phyloP scores from a whole-genome alignment of 2,113 vertebrate species.

The Coreoperca whiteheadi region DNA sequence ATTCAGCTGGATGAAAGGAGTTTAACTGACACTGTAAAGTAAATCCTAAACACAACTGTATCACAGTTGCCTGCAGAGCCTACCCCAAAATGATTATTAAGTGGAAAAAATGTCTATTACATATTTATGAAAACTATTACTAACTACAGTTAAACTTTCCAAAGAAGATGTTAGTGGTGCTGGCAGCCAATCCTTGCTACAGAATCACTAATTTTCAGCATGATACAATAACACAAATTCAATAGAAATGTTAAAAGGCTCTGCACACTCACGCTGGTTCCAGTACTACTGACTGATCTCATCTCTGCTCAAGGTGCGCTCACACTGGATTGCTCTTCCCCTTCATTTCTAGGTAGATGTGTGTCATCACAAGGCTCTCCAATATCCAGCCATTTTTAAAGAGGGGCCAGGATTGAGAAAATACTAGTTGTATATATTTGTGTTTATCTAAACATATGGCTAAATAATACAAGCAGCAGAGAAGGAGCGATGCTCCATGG shows the following conservation, averaged over 20 bases:
- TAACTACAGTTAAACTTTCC: not conserved
- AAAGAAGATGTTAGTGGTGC: not conserved
- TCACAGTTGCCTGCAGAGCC: not conserved
- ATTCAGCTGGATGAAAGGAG: constrained; percentile 20
- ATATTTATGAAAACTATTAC: not conserved
- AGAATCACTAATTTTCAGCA: not conserved
- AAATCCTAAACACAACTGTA: not conserved
- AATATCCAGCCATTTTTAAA: no score
- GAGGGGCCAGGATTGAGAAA: no score
- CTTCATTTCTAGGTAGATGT: no score
- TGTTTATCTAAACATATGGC: no score
- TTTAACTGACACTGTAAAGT: not conserved
- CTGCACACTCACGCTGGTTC: not conserved
- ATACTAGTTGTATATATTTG: no score
- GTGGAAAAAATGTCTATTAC: not conserved
- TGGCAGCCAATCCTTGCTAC: not conserved
- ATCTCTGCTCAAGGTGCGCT: not conserved
- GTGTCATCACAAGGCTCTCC: no score
- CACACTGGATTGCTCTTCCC: not conserved
- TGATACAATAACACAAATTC: not conserved
- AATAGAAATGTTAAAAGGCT: not conserved
- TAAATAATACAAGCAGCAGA: not conserved
- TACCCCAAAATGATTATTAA: not conserved
- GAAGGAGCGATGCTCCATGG: not conserved
- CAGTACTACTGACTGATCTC: not conserved